phyloP scores from a whole-genome alignment of 1,140 invertebrate species.

The Caenorhabditis latens region DNA sequence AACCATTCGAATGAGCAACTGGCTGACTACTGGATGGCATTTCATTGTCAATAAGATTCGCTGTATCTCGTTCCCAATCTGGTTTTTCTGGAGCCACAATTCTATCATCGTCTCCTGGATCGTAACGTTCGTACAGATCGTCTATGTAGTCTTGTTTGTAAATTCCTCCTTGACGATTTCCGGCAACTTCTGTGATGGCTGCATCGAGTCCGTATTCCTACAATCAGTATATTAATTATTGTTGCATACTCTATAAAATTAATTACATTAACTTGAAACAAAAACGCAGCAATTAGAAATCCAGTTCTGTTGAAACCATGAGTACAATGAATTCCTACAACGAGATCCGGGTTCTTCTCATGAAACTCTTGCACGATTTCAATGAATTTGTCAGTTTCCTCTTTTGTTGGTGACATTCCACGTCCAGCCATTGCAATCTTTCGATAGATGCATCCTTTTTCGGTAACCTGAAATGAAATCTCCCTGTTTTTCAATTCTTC shows the following conservation, averaged over 20 bases:
- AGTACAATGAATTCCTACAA: constrained; percentile 91
- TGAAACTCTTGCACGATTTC: constrained; percentile 73
- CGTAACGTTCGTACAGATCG: constrained; percentile 71
- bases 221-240: background rate
- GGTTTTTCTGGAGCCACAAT: constrained; percentile 68
- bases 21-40: background rate
- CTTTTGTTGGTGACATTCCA: constrained; percentile 74
- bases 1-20: background rate
- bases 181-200: constrained; percentile 85
- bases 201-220: constrained; percentile 85
- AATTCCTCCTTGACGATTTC: constrained; percentile 82
- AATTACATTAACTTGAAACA: constrained; percentile 82
- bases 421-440: constrained; percentile 81
- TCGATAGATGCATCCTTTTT: constrained; percentile 81
- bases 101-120: constrained; percentile 70
- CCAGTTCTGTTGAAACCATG: constrained; percentile 98
- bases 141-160: constrained; percentile 83
- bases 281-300: constrained; percentile 90
- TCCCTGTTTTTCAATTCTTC: constrained; percentile 81
- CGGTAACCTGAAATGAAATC: constrained; percentile 83
- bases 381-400: constrained; percentile 78
- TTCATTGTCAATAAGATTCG: background rate
- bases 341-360: constrained; percentile 66
- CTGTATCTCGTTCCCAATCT: constrained; percentile 66
- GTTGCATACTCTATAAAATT: no score